Conservation (phyloP, 2,113 vertebrate genomes). For the Anhinga rufa region DNA sequence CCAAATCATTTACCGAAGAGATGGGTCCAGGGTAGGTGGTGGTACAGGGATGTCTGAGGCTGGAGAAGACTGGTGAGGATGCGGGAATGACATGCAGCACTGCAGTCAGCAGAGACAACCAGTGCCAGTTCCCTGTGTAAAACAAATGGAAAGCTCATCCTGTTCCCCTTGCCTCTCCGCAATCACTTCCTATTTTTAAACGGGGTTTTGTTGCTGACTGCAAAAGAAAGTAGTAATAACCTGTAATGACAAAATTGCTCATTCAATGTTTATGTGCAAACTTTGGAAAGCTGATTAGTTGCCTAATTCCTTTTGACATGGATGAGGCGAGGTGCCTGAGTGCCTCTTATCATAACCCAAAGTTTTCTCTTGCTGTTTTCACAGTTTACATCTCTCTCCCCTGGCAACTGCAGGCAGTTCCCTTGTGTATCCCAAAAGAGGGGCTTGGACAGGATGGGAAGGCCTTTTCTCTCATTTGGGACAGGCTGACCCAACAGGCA, state of each 20-base stretch:
- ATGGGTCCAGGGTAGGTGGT: not conserved
- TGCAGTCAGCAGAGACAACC: not conserved
- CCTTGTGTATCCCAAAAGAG: not conserved
- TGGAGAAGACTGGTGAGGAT: not conserved
- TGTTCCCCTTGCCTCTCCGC: not conserved
- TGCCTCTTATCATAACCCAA: not conserved
- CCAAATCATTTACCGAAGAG: accelerated
- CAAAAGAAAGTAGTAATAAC: not conserved
- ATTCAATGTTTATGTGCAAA: not conserved
- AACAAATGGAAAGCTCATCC: not conserved
- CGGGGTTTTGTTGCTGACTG: not conserved
- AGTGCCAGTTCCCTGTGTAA: not conserved
- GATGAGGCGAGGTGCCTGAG: not conserved
- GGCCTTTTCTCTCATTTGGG: not conserved
- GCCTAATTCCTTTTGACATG: not conserved
- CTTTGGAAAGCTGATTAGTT: not conserved
- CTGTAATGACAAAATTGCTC: not conserved
- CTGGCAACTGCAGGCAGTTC: not conserved
- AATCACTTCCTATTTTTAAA: not conserved
- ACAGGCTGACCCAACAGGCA: not conserved
- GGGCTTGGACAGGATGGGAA: not conserved
- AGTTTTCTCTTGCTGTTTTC: not conserved
- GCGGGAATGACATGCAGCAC: not conserved
- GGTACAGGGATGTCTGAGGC: accelerated
- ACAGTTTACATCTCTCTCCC: not conserved